Conservation (phyloP, 2,113 vertebrate genomes). For the Glareola pratincola region DNA sequence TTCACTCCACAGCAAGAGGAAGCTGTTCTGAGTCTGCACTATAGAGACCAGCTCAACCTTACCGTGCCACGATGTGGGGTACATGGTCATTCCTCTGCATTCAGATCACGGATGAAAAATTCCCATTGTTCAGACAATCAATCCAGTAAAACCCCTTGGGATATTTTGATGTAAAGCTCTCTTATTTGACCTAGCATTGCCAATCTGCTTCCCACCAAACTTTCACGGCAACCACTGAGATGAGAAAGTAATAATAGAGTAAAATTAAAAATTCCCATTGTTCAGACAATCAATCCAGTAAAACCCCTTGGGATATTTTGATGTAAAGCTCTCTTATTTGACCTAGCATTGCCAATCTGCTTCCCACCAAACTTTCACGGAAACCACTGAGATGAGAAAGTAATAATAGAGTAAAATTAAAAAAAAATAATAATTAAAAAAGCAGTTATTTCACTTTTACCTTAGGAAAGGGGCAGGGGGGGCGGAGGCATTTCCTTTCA, state of each 20-base stretch:
- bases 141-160: background rate
- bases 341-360: background rate
- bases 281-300: background rate
- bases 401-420: no score
- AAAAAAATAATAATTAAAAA: no score
- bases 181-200: background rate
- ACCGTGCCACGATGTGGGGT: accelerated
- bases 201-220: background rate
- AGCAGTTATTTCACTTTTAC: background rate
- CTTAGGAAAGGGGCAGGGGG: background rate
- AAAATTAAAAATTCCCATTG: background rate
- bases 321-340: background rate
- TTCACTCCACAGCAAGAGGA: background rate
- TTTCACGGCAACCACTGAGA: background rate
- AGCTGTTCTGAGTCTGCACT: background rate
- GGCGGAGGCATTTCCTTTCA: background rate
- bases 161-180: background rate
- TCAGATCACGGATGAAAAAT: background rate
- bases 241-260: background rate
- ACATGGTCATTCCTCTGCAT: background rate
- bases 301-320: background rate
- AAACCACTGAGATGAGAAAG: background rate
- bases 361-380: background rate
- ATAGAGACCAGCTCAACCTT: background rate
- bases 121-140: background rate